phyloP scores from a whole-genome alignment of 2,113 vertebrate species.

The Apteryx mantelli region DNA sequence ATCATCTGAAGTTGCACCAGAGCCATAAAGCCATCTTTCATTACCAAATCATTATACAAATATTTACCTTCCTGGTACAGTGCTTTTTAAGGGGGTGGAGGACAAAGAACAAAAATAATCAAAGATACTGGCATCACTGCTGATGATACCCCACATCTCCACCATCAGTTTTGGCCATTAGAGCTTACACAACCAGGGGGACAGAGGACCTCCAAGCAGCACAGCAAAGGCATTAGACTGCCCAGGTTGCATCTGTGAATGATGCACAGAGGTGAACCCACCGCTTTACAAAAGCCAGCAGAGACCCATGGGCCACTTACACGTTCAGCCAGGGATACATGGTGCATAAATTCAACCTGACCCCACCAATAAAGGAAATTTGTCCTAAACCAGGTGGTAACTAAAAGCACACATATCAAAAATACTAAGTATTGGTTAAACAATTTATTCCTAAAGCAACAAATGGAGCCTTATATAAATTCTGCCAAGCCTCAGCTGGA shows the following conservation, averaged over 20 bases:
- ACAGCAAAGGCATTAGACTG: not conserved
- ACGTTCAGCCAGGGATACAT: not conserved
- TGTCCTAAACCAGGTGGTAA: not conserved
- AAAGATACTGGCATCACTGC: not conserved
- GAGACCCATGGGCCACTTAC: fast-evolving
- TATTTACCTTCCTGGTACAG: not conserved
- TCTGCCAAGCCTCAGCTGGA: not conserved
- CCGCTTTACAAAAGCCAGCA: not conserved
- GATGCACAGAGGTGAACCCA: not conserved
- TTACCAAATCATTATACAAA: not conserved
- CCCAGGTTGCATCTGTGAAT: fast-evolving
- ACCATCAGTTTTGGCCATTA: not conserved
- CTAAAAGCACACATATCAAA: not conserved
- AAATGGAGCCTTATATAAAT: not conserved
- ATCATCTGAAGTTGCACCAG: fast-evolving
- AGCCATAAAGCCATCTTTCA: not conserved
- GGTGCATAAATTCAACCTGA: fast-evolving
- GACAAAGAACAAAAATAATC: not conserved
- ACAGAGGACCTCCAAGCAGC: fast-evolving
- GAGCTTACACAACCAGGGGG: not conserved
- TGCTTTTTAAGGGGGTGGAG: not conserved
- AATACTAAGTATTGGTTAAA: not conserved
- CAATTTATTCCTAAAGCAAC: not conserved
- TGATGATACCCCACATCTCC: not conserved
- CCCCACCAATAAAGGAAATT: not conserved